Conservation (phyloP, 2,797 vertebrate genomes). For the Silurus lanzhouensis region DNA sequence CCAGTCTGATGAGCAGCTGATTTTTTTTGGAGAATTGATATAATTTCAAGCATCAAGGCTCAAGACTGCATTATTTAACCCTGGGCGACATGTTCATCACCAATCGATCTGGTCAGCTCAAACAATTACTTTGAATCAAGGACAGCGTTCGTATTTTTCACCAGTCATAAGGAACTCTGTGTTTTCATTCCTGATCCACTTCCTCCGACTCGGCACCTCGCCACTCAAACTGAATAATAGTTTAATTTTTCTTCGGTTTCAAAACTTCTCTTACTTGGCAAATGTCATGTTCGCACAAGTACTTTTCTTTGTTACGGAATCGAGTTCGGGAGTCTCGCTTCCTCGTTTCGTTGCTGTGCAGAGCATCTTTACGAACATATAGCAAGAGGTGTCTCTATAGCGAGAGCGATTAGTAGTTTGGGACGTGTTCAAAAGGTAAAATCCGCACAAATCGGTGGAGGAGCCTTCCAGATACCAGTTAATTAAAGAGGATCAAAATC, state of each 20-base stretch:
- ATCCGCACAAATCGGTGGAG: not conserved
- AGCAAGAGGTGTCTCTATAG: too few species aligned
- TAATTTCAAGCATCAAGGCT: not conserved
- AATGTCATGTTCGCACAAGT: not conserved
- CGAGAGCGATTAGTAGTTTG: not conserved
- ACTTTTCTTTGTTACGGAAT: not conserved
- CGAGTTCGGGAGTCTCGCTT: conserved; percentile 11
- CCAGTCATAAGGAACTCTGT: too few species aligned
- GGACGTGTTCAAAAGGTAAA: not conserved
- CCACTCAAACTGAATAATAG: too few species aligned
- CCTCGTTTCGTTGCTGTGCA: conserved; percentile 6
- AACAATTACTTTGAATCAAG: not conserved
- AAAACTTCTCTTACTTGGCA: not conserved
- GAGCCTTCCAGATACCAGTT: not conserved
- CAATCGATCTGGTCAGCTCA: not conserved
- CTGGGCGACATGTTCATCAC: not conserved
- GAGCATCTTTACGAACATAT: not conserved
- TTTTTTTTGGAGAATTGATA: not conserved
- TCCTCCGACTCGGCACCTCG: conserved; percentile 21
- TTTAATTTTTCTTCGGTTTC: conserved; percentile 35
- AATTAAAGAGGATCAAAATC: not conserved
- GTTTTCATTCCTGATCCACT: conserved; percentile 2
- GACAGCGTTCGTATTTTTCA: too few species aligned
- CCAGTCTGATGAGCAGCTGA: not conserved
- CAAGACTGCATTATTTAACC: not conserved